phyloP scores from a whole-genome alignment of 2,797 vertebrate species.

The Heteromormyrus szaboi region DNA sequence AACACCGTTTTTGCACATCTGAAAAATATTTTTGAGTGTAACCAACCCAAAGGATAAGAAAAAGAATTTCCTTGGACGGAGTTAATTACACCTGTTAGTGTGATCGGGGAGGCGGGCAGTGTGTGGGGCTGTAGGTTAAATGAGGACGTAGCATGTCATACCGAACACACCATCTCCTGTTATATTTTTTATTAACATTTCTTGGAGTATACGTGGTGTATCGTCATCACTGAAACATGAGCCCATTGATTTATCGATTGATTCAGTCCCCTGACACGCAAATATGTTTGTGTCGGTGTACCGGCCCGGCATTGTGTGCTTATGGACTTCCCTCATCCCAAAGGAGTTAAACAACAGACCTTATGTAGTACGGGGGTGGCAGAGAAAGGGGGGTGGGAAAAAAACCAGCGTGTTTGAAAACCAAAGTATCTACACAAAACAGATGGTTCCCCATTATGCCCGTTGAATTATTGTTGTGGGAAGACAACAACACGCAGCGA shows the following conservation, averaged over 20 bases:
- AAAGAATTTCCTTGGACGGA: not conserved
- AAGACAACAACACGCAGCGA: not conserved
- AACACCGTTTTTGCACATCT: not conserved
- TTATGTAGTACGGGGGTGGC: not conserved
- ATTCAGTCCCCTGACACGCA: slow-evolving; percentile 5
- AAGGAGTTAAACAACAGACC: not conserved
- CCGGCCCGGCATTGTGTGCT: slow-evolving; percentile 14
- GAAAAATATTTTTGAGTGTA: not conserved
- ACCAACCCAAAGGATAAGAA: not conserved
- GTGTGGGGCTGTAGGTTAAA: not conserved
- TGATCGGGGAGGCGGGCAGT: not conserved
- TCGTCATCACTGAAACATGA: slow-evolving; percentile 46
- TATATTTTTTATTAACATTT: not conserved
- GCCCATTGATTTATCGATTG: slow-evolving; percentile 36
- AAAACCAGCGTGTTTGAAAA: not conserved
- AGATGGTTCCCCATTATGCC: not conserved
- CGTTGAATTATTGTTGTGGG: not conserved
- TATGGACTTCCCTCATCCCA: slow-evolving; percentile 12
- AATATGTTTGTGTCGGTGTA: slow-evolving; percentile 5
- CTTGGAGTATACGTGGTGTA: not conserved
- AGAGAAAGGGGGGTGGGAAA: not conserved
- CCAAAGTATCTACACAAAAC: not conserved
- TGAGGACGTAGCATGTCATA: not conserved
- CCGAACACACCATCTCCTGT: not conserved
- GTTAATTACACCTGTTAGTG: not conserved